Base-by-base conservation (phyloP, 2,113 vertebrate genomes). In the Saguinus midas region DNA sequence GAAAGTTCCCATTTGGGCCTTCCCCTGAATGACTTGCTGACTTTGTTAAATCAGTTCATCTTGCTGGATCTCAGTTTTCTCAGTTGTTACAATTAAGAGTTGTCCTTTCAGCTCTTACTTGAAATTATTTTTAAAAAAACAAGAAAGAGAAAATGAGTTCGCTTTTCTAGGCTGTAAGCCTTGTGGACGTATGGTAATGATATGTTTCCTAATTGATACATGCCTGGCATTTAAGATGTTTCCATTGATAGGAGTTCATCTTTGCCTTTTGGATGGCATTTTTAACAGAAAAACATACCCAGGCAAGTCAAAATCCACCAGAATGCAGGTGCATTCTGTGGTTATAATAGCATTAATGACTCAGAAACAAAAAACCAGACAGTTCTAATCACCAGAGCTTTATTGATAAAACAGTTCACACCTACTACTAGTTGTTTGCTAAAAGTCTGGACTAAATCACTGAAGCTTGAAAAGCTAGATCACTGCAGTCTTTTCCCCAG, bases 331-430 rank as follows among this genome's bases (percentile, higher is more conserved):
- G 70, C 81, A 73, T 96, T 95, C 86, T 96, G 55, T 95, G 84
- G 85, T 93, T 95, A 90, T 94, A 93, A 96, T 84, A 90, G 64
- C 66, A 90, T 90, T 87, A 96, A 92, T 97, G 95, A 97, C 89
- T 96, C 96, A 96, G 94, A 95, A 94, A 87, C 87, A 97, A 93
- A 96, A 96, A 97, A 64, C 1, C 79, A 97, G 88, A 94, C 84
- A 85, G 84, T 90, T 90, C 87, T 97, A 95, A 97, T 88, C 78
- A 92, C 58, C n/a, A 82, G 78, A 86, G 55, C 87, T 88, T 92
- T 98, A 96, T 86, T 96, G 96, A 96, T 76, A 95, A 95, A 97
- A 96, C 72, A 96, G 87, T 95, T 97, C 82, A 96, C 91, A 96
- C 83, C 37, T 84, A 90, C 64, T 75, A 43, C 93, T 85, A 18